Percentiles rank a stretch among this genome's conserved stretches.
Conservation (phyloP, 2,888 invertebrate species). For the Zelleria hepariella region DNA sequence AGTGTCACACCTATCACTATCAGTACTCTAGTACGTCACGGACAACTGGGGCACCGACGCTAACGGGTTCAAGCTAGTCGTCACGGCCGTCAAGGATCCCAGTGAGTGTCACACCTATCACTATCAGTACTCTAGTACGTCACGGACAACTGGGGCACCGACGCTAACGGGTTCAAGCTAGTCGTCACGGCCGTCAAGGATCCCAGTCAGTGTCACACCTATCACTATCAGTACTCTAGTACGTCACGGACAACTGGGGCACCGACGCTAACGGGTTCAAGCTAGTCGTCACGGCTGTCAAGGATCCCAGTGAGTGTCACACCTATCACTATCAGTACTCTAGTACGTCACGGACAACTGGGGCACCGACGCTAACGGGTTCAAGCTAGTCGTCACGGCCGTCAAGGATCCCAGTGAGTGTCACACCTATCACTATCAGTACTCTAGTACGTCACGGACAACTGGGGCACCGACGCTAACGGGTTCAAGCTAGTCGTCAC, state of each 20-base stretch:
- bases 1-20: slow-evolving; percentile 58
- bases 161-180: slow-evolving; percentile 91
- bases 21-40: slow-evolving; percentile 85
- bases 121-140: slow-evolving; percentile 81
- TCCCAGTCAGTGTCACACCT: slow-evolving; percentile 80
- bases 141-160: slow-evolving; percentile 94
- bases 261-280: slow-evolving; percentile 93
- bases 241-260: slow-evolving; percentile 94
- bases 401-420: slow-evolving; percentile 94
- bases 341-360: no score
- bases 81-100: slow-evolving; percentile 94
- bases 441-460: no score
- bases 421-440: no score
- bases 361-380: slow-evolving; percentile 93
- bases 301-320: slow-evolving; percentile 91
- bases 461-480: slow-evolving; percentile 92
- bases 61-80: slow-evolving; percentile 93
- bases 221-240: slow-evolving; percentile 63
- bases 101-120: slow-evolving; percentile 75
- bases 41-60: slow-evolving; percentile 93
- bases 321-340: no score
- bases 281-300: slow-evolving; percentile 93
- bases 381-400: slow-evolving; percentile 93
- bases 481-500: slow-evolving; percentile 95
- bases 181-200: slow-evolving; percentile 96